phyloP scores from a whole-genome alignment of 2,797 vertebrate genomes.

The Spea hammondii region DNA sequence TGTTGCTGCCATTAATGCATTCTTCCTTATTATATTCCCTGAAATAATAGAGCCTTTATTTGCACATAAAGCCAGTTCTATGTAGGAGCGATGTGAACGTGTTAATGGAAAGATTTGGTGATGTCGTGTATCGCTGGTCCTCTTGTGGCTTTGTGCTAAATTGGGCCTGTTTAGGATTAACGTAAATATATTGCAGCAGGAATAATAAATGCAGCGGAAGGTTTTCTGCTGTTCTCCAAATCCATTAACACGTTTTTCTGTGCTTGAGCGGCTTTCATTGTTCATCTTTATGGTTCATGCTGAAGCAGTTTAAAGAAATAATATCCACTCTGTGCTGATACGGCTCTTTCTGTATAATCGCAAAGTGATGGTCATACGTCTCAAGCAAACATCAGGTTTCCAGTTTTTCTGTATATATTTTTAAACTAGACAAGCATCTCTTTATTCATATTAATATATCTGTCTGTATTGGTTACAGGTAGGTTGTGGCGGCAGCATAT shows the following conservation, averaged over 20 bases:
- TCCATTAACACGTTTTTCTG: constrained; percentile 59
- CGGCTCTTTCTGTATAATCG: constrained; percentile 51
- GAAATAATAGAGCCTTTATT: neutral
- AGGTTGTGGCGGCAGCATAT: no score
- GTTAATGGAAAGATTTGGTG: constrained; percentile 21
- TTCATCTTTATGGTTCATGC: constrained; percentile 56
- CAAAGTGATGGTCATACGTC: constrained; percentile 51
- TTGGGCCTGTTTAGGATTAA: constrained; percentile 58
- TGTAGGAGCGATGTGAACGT: neutral
- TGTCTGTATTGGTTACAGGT: no score
- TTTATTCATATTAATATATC: no score
- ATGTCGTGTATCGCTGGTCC: constrained; percentile 31
- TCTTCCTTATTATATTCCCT: neutral
- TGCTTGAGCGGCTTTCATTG: constrained; percentile 63
- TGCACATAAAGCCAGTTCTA: no score
- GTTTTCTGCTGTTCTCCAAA: constrained; percentile 58
- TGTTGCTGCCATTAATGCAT: no score
- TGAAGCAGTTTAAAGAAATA: constrained; percentile 55
- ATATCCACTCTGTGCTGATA: constrained; percentile 51
- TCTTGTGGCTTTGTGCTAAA: constrained; percentile 55
- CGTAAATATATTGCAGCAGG: constrained; percentile 59
- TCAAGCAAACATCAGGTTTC: constrained; percentile 57
- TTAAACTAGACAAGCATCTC: no score
- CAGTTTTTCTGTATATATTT: constrained; percentile 38
- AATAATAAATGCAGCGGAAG: constrained; percentile 55